Percentiles rank a stretch among this genome's conserved stretches.
These are phyloP conservation scores for Sisyra nigra DNA, from an alignment of 2,888 invertebrate species.

Conservation along the genomic window DNA sequence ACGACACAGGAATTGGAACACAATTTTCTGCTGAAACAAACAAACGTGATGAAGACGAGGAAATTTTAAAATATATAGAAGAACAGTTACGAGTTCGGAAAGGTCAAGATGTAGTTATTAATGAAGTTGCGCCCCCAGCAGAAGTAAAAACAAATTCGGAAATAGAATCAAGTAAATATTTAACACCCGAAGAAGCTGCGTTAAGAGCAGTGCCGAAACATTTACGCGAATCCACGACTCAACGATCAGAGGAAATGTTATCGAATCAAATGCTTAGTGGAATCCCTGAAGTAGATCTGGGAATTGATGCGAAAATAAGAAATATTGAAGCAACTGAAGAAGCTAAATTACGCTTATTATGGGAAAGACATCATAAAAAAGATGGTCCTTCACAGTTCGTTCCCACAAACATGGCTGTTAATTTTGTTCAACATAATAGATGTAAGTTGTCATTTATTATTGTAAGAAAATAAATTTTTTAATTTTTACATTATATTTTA, in stretches of 20 bases:
- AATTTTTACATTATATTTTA: conserved; percentile 23
- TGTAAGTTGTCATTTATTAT: conserved; percentile 47
- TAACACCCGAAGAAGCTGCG: conserved; percentile 82
- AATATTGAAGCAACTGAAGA: conserved; percentile 99
- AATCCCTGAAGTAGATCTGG: conserved; percentile 97
- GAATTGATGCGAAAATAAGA: conserved; percentile 96
- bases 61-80: conserved; percentile 90
- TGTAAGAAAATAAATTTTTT: not conserved
- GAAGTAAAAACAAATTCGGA: conserved; percentile 23
- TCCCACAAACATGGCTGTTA: conserved; percentile 95
- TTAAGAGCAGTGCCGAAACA: conserved; percentile 80
- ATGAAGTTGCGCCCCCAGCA: too few species aligned
- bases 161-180: conserved; percentile 38
- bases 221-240: conserved; percentile 67
- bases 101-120: conserved; percentile 30
- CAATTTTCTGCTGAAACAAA: conserved; percentile 98
- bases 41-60: conserved; percentile 94
- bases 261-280: conserved; percentile 99
- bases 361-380: conserved; percentile 80
- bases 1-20: conserved; percentile 88
- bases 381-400: conserved; percentile 91
- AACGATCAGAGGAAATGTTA: conserved; percentile 94
- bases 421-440: conserved; percentile 94
- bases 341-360: conserved; percentile 81
- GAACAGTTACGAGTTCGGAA: conserved; percentile 77